Base-by-base conservation (phyloP, 2,888 invertebrate genomes). In the Erannis defoliaria region DNA sequence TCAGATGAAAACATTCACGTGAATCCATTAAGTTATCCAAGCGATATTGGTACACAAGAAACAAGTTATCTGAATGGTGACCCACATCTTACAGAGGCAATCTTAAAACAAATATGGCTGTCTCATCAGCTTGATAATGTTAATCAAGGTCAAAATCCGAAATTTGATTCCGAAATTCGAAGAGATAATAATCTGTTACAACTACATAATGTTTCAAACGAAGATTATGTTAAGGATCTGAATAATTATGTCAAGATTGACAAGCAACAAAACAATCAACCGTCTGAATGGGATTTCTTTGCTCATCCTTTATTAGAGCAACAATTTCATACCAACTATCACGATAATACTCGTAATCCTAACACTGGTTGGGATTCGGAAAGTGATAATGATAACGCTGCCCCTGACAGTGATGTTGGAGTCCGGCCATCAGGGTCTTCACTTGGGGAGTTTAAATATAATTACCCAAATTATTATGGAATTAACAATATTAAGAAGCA, bases 31-130 rank as follows among this genome's bases (percentile, higher is more conserved):
- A 29, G 14, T 16, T 29, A 29, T 45, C 9, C 29, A 29, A 16
- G 16, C 4, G 9, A 16, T 14, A 1, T 1, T 16, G 16, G n/a
- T 16, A 1, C 1, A 16, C 26, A 9, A 45, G 8, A 2, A 16
- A 1, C 26, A 16, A 29, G 16, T 16, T 2, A 26, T 31, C 6
- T 31, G 5, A 31, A 31, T 46, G 6, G 12, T 5, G 12, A 46
- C 5, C 31, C 46, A 6, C 5, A 19, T 31, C 5, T 46, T 12
- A 18, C 46, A 31, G 46, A 46, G 9, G 12, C 10, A 2, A 12
- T 46, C 18, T 31, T 46, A 26, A 46, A 46, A 31, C 10, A 46
- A 5, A 31, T 46, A 12, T 46, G 46, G 46, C 12, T 46, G 0
- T 46, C 46, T 6, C 12, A 46, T 46, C 31, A 31, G 12, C 31